Percentiles rank a stretch among this genome's conserved stretches.
Conservation (phyloP, 2,113 vertebrate species). For the Paramisgurnus dabryanus region DNA sequence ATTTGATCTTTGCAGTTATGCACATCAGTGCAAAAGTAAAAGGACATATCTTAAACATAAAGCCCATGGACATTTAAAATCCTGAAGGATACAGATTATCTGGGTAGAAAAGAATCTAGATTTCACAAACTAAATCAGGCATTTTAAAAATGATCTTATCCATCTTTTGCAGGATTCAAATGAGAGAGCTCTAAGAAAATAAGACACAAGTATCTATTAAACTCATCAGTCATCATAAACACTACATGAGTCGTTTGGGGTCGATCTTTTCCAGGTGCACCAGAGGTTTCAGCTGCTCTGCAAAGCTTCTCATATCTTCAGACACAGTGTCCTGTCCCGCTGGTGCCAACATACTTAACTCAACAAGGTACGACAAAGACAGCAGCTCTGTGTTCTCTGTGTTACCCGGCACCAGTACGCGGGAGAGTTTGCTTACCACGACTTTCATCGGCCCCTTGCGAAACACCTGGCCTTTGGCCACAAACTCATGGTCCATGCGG, state of each 20-base stretch:
- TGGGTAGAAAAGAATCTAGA: too few relatives aligned
- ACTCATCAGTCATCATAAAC: too few relatives aligned
- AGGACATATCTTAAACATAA: too few relatives aligned
- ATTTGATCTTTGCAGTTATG: too few relatives aligned
- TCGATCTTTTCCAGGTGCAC: slow-evolving; percentile 97
- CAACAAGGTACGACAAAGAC: slow-evolving; percentile 91
- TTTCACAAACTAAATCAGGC: too few relatives aligned
- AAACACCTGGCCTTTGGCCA: slow-evolving; percentile 91
- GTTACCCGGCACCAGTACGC: slow-evolving; percentile 89
- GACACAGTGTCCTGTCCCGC: slow-evolving; percentile 82
- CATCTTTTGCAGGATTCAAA: too few relatives aligned
- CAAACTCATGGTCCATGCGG: slow-evolving; percentile 97
- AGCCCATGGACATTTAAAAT: too few relatives aligned
- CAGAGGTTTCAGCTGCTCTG: slow-evolving; percentile 93
- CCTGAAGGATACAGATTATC: too few relatives aligned
- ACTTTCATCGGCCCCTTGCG: slow-evolving; percentile 94
- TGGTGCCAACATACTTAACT: slow-evolving; percentile 77
- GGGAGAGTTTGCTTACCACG: slow-evolving; percentile 92
- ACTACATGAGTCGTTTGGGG: slow-evolving; percentile 86
- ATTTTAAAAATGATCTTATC: too few relatives aligned
- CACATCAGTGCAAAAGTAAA: too few relatives aligned
- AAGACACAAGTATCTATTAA: too few relatives aligned
- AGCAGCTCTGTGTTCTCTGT: slow-evolving; percentile 91
- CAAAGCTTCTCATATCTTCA: slow-evolving; percentile 96
- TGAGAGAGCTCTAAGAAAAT: too few relatives aligned